Conservation (phyloP, 1,140 invertebrate species). For the Hirudo medicinalis region DNA sequence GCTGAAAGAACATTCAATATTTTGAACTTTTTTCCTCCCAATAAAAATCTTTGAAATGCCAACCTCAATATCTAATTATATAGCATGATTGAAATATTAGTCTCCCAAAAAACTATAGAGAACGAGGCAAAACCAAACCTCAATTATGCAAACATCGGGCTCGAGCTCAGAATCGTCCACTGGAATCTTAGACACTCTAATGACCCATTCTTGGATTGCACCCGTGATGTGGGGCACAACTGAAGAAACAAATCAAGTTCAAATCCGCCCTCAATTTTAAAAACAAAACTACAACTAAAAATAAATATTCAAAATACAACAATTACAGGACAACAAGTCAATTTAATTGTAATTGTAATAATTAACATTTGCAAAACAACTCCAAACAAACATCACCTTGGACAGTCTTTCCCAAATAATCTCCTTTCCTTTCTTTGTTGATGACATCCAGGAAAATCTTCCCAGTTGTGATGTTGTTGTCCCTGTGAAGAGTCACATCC, state of each 20-base stretch:
- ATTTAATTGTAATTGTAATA: too few species aligned
- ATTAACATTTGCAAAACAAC: too few species aligned
- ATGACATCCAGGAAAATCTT: constrained; percentile 96
- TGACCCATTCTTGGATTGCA: constrained; percentile 95
- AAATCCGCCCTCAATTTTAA: too few species aligned
- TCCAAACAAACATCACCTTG: constrained; percentile 49
- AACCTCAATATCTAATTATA: too few species aligned
- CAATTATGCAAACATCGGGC: constrained; percentile 57
- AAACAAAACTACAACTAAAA: too few species aligned
- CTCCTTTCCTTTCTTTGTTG: constrained; percentile 75
- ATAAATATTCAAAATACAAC: too few species aligned
- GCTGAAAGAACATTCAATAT: constrained; percentile 33
- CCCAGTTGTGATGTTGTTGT: constrained; percentile 99
- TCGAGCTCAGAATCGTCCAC: constrained; percentile 50
- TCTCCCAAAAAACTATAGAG: too few species aligned
- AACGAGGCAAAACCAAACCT: constrained; percentile 33
- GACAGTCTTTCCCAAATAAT: constrained; percentile 97
- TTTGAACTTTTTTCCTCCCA: too few species aligned
- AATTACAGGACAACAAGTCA: too few species aligned
- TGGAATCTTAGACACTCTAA: constrained; percentile 71
- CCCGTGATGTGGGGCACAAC: constrained; percentile 98
- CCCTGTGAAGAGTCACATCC: constrained; percentile 78
- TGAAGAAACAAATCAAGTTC: constrained; percentile 39
- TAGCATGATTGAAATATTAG: too few species aligned
- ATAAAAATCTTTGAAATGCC: too few species aligned